Percentiles rank a stretch among this genome's conserved stretches.
phyloP scores from a whole-genome alignment of 2,113 vertebrate genomes.

The Mesitornis unicolor region DNA sequence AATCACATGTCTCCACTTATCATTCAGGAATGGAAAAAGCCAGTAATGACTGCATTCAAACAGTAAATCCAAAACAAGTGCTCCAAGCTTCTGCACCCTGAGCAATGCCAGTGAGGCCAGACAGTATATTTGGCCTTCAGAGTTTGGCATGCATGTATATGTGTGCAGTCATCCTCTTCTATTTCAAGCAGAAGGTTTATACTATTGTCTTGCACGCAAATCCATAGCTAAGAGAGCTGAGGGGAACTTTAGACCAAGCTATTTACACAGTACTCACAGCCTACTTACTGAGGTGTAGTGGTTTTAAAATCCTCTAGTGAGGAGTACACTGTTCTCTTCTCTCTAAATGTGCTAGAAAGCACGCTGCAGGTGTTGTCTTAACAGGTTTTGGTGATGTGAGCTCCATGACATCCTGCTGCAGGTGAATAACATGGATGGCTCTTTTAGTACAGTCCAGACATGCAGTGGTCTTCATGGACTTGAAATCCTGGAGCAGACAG shows the following conservation, averaged over 20 bases:
- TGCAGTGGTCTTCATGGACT: not conserved
- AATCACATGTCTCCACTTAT: slow-evolving; percentile 17
- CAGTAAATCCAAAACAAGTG: not conserved
- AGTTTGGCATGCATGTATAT: not conserved
- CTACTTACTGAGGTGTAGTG: slow-evolving; percentile 57
- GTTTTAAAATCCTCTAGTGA: slow-evolving; percentile 46
- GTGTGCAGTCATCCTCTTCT: not conserved
- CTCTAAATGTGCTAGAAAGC: slow-evolving; percentile 40
- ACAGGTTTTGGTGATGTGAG: slow-evolving; percentile 38
- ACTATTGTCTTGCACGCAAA: slow-evolving; percentile 25
- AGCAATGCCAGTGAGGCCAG: not conserved
- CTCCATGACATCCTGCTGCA: not conserved
- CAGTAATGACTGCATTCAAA: slow-evolving; percentile 8
- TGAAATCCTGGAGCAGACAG: not conserved
- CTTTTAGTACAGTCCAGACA: not conserved
- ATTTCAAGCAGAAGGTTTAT: not conserved
- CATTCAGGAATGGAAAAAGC: not conserved
- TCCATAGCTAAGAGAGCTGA: not conserved
- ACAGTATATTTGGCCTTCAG: not conserved
- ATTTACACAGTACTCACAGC: slow-evolving; percentile 47
- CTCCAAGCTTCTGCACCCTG: not conserved
- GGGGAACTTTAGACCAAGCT: not conserved
- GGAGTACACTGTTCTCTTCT: slow-evolving; percentile 52
- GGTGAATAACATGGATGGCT: not conserved
- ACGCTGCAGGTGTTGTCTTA: not conserved